Percentiles rank a stretch among this genome's conserved stretches.
phyloP scores from a whole-genome alignment of 2,888 invertebrate genomes.

The Tetheella fluctuosa region DNA sequence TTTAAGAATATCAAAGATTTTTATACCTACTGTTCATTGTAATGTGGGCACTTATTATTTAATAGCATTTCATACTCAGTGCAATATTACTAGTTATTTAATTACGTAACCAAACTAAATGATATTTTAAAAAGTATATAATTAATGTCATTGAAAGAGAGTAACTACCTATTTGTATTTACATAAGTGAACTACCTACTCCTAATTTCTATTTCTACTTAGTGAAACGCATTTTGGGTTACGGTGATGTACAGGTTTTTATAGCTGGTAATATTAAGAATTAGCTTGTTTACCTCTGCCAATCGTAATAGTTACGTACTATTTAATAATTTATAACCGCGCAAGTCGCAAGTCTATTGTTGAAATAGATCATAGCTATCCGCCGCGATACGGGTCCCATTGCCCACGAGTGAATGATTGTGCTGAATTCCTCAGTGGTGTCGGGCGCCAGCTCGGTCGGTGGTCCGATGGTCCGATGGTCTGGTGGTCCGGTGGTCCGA shows the following conservation, averaged over 20 bases:
- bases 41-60: conserved; percentile 84
- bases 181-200: conserved; percentile 77
- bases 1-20: conserved; percentile 77
- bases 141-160: conserved; percentile 80
- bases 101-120: conserved; percentile 85
- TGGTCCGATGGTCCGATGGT: too few relatives aligned
- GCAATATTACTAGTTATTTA: conserved; percentile 86
- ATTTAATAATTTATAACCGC: conserved; percentile 82
- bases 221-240: conserved; percentile 79
- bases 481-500: too few relatives aligned
- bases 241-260: conserved; percentile 81
- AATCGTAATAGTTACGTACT: conserved; percentile 82
- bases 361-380: conserved; percentile 83
- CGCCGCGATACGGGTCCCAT: conserved; percentile 60
- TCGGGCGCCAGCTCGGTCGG: neutral
- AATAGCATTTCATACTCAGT: conserved; percentile 85
- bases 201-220: conserved; percentile 73
- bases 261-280: conserved; percentile 83
- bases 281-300: conserved; percentile 84
- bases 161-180: conserved; percentile 82
- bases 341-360: conserved; percentile 79
- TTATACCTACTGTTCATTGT: conserved; percentile 71
- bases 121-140: conserved; percentile 79
- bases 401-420: conserved; percentile 38
- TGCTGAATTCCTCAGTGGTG: conserved; percentile 32